Evolutionary conservation across 2,113 vertebrate species (phyloP).

Genomic region (Ageneiosus marmoratus): DNA sequence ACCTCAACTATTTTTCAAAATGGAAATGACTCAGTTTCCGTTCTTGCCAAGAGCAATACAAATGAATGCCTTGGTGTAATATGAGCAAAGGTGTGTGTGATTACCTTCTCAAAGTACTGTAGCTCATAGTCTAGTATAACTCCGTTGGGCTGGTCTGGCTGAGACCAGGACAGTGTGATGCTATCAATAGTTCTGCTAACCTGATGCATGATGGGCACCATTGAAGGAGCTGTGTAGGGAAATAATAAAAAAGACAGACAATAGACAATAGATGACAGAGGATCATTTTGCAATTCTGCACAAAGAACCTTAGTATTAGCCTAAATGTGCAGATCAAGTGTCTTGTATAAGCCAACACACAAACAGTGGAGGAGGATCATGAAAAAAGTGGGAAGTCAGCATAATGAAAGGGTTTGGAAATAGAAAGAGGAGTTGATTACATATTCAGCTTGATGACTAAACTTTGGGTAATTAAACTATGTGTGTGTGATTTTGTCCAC

Average conservation of each 20-base stretch:
- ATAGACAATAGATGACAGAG: not conserved
- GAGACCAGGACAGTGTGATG: conserved; percentile 95
- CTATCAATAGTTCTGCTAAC: conserved; percentile 86
- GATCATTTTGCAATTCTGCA: not conserved
- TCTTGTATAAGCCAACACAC: not conserved
- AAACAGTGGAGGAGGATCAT: not conserved
- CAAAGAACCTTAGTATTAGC: not conserved
- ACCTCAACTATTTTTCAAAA: not conserved
- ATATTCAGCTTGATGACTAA: conserved; percentile 14
- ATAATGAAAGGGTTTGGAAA: conserved; percentile 4
- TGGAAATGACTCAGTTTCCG: not conserved
- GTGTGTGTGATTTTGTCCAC: conserved; percentile 19
- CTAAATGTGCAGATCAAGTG: not conserved
- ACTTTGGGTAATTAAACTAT: not conserved
- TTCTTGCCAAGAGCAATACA: not conserved
- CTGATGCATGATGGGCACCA: conserved; percentile 95
- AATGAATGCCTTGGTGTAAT: not conserved
- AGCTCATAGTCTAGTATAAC: conserved; percentile 95
- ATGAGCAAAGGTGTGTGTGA: not conserved
- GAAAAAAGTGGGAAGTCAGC: not conserved
- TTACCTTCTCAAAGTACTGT: conserved; percentile 93
- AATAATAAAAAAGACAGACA: conserved; percentile 13
- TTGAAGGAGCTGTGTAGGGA: conserved; percentile 80
- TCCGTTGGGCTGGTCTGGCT: conserved; percentile 93
- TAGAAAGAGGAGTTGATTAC: conserved; percentile 8